Percentiles rank a stretch among this genome's conserved stretches.
Evolutionary conservation across 2,797 vertebrate species (phyloP).

Genomic region (Podarcis lilfordi): DNA sequence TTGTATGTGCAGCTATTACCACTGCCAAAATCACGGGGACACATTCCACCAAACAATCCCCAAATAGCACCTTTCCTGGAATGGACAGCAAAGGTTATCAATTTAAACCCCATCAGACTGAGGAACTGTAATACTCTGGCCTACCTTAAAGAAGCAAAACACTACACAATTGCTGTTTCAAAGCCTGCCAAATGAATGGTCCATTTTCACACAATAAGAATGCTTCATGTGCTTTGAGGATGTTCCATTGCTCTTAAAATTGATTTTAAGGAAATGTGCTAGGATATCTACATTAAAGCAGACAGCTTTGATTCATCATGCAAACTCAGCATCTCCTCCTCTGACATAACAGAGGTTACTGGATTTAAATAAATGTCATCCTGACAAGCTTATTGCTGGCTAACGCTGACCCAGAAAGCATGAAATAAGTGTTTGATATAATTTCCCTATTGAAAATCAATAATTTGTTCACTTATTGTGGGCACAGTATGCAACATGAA

Average conservation of each 20-base stretch:
- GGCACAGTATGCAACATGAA: constrained; percentile 35
- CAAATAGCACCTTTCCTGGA: background rate
- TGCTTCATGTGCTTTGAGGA: background rate
- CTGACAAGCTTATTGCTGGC: constrained; percentile 37
- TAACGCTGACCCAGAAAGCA: constrained; percentile 57
- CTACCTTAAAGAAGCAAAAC: constrained; percentile 8
- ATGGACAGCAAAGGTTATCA: background rate
- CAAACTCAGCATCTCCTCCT: constrained; percentile 27
- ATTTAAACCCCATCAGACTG: constrained; percentile 4
- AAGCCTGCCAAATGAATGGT: background rate
- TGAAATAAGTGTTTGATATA: constrained; percentile 68
- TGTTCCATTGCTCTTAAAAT: constrained; percentile 31
- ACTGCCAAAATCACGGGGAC: background rate
- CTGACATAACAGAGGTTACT: background rate
- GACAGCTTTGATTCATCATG: background rate
- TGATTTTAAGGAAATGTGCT: constrained; percentile 30
- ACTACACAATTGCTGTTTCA: background rate
- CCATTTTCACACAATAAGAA: constrained; percentile 18
- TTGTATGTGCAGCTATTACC: background rate
- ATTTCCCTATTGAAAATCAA: constrained; percentile 62
- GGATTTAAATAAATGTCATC: constrained; percentile 48
- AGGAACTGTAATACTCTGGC: background rate
- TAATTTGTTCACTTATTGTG: constrained; percentile 63
- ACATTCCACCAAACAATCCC: background rate
- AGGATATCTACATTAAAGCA: constrained; percentile 22